These are phyloP conservation scores for Drosophila tani DNA, from an alignment of 1,140 invertebrate species.

Conservation along the genomic window DNA sequence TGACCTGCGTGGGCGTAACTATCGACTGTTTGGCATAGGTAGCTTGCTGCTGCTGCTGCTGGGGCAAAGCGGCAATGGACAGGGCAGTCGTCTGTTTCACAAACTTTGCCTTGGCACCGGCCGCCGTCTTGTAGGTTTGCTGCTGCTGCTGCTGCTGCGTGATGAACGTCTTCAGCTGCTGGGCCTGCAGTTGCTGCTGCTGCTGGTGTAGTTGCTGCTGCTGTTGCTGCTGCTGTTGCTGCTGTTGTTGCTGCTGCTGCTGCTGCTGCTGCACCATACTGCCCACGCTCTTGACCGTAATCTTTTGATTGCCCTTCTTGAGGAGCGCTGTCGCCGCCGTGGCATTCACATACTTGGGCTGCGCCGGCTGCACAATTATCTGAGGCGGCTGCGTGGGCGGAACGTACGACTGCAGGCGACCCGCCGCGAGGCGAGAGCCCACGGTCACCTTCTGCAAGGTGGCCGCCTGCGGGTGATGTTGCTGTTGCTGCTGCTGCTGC, in stretches of 20 bases:
- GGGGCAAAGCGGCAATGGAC: constrained; percentile 70
- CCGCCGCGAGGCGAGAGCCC: constrained; percentile 57
- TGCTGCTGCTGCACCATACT: constrained; percentile 65
- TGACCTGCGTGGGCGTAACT: constrained; percentile 26
- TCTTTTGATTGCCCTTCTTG: constrained; percentile 72
- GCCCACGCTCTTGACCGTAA: constrained; percentile 65
- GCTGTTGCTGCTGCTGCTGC: constrained; percentile 57
- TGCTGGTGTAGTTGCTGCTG: constrained; percentile 54
- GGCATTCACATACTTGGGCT: constrained; percentile 71
- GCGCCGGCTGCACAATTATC: constrained; percentile 69
- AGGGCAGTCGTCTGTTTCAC: constrained; percentile 67
- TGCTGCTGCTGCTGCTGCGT: constrained; percentile 37
- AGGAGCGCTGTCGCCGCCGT: constrained; percentile 46
- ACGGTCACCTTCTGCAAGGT: constrained; percentile 72
- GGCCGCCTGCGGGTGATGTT: constrained; percentile 35
- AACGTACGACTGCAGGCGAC: constrained; percentile 66
- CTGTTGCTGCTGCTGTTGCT: constrained; percentile 64
- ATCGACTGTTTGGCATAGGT: constrained; percentile 52
- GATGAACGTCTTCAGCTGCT: constrained; percentile 74
- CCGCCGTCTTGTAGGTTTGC: constrained; percentile 43
- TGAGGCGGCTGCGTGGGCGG: constrained; percentile 55
- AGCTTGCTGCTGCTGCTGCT: constrained; percentile 60
- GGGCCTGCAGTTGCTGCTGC: constrained; percentile 58
- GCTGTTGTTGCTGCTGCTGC: constrained; percentile 43
- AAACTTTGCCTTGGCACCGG: constrained; percentile 64